Base-by-base conservation (phyloP, 2,113 vertebrate genomes). In the Pachypanchax playfairii region DNA sequence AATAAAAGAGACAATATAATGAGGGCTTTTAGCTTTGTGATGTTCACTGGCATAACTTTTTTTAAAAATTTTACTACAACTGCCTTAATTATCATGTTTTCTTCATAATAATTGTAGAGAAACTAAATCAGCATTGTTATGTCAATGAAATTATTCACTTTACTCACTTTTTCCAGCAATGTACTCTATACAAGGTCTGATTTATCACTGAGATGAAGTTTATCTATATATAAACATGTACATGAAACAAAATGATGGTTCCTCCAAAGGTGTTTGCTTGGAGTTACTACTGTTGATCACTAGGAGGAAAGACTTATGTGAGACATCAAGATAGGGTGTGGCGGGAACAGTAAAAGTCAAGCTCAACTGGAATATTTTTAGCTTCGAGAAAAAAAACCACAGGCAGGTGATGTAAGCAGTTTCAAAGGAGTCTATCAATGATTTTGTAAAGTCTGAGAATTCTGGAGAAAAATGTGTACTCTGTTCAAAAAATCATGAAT, bases 351-450 rank as follows among this genome's bases (percentile, higher is more conserved):
- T 36, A 24, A 52, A 55, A 61, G 55, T 55, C 21, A 59, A 35
- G 35, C 41, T 44, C 29, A 9, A 62, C 24, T 24, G 13, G 35
- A 0, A 36, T 70, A 77, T 75, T 82, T 76, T 72, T 75, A 85
- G 77, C 58, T 36, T n/a, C 46, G 65, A 22, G 46, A 25, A 36
- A 36, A 69, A 25, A 36, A 69, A 25, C 47, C 29, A 26, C 36
- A 56, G 36, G 38, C 29, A 43, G 44, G 36, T 51, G 20, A 41
- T 66, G 41, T 58, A 15, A 51, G 44, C 41, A 44, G 29, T 44
- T 52, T 70, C 22, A 70, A 53, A 75, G 57, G 25, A 61, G 28
- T 36, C 39, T 46, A 51, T 73, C 50, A 63, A 38, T 79, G 35
- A 41, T 38, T 54, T 10, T 51, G 29, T 56, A 22, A 33, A n/a